These are phyloP conservation scores for Polyommatus iphigenia DNA, from an alignment of 2,888 invertebrate genomes.

Conservation along the genomic window DNA sequence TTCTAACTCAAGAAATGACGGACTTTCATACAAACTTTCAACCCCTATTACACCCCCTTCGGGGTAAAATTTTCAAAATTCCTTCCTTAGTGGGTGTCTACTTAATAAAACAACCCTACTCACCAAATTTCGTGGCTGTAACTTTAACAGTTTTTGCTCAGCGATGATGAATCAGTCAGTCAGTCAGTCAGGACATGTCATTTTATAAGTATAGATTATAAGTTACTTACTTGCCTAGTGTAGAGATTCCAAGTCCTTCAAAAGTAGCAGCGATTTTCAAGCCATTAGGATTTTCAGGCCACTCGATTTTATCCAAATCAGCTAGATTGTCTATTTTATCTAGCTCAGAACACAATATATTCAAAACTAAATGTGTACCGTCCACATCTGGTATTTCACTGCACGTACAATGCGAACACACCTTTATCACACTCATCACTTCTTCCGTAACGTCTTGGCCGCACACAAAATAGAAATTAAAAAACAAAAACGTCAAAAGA, in stretches of 20 bases:
- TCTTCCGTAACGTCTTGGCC: slow-evolving; percentile 55
- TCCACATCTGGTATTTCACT: slow-evolving; percentile 71
- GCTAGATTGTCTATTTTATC: slow-evolving; percentile 62
- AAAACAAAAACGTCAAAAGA: slow-evolving; percentile 56
- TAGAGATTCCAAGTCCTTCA: slow-evolving; percentile 64
- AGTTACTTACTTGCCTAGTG: slow-evolving; percentile 69
- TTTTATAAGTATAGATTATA: too few species aligned
- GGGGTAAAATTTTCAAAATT: too few species aligned
- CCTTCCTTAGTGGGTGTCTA: too few species aligned
- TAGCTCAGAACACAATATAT: slow-evolving; percentile 70
- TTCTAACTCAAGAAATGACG: too few species aligned
- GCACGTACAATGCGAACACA: slow-evolving; percentile 71
- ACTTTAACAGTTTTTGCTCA: too few species aligned
- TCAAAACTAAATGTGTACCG: slow-evolving; percentile 65
- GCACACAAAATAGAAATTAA: slow-evolving; percentile 51
- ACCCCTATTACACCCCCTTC: too few species aligned
- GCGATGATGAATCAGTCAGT: too few species aligned
- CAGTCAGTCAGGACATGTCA: too few species aligned
- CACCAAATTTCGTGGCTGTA: too few species aligned
- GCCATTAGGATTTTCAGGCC: slow-evolving; percentile 71
- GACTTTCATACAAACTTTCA: too few species aligned
- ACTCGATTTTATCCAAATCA: slow-evolving; percentile 69
- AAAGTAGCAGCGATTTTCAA: slow-evolving; percentile 69
- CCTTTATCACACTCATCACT: slow-evolving; percentile 53
- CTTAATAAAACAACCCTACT: too few species aligned